phyloP scores from a whole-genome alignment of 2,888 invertebrate genomes.

The Halictus ligatus region DNA sequence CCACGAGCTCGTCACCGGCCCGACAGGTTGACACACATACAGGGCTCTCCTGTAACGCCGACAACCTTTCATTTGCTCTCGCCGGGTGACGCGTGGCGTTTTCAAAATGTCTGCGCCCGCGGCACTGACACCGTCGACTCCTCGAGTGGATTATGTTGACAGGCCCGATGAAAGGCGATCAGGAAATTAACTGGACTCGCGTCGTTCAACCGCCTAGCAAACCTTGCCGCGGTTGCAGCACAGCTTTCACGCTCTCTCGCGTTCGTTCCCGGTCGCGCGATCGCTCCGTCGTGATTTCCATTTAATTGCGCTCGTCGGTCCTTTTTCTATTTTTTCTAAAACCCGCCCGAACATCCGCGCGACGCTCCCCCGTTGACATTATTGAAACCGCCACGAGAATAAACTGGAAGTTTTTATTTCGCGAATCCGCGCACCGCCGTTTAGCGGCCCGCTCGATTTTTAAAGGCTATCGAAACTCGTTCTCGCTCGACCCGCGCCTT shows the following conservation, averaged over 20 bases:
- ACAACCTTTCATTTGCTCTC: constrained; percentile 60
- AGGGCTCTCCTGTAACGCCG: constrained; percentile 47
- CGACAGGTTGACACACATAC: constrained; percentile 62
- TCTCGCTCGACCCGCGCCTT: neutral
- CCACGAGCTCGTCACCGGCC: constrained; percentile 28
- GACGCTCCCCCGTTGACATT: neutral
- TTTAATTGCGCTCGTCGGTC: constrained; percentile 32
- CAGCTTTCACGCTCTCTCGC: constrained; percentile 4
- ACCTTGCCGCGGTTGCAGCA: neutral
- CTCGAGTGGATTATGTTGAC: constrained; percentile 68
- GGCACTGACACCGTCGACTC: constrained; percentile 48
- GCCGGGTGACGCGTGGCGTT: constrained; percentile 54
- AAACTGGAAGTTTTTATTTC: neutral
- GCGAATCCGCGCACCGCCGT: neutral
- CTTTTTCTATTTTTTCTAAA: neutral
- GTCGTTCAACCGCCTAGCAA: constrained; percentile 60
- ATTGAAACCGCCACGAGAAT: neutral
- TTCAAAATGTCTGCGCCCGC: constrained; percentile 62
- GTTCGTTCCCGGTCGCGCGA: neutral
- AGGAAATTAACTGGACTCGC: constrained; percentile 71
- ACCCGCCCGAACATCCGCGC: neutral
- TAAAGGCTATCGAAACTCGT: neutral
- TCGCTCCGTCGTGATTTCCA: constrained; percentile 30
- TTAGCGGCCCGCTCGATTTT: neutral
- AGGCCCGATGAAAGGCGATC: constrained; percentile 63